phyloP scores from a whole-genome alignment of 2,888 invertebrate species.

The Drosophila borealis region DNA sequence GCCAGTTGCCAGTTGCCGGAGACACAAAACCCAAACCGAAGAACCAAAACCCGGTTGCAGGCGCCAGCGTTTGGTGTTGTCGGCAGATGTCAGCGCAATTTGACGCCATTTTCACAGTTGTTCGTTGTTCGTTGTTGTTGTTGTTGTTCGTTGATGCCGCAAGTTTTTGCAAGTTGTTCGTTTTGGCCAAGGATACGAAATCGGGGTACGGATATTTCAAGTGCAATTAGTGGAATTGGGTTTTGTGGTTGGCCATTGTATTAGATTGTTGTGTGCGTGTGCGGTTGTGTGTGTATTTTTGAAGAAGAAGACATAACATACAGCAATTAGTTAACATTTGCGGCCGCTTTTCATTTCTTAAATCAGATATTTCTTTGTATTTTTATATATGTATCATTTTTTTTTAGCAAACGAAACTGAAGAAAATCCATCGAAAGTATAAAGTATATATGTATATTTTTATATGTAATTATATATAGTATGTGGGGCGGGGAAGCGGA shows the following conservation, averaged over 20 bases:
- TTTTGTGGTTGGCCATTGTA: conserved; percentile 66
- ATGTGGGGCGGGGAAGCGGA: conserved; percentile 1
- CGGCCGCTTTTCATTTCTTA: conserved; percentile 17
- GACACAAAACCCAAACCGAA: conserved; percentile 16
- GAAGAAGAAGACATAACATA: conserved; percentile 55
- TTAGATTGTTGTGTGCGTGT: conserved; percentile 31
- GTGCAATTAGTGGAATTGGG: conserved; percentile 82
- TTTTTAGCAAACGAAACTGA: conserved; percentile 43
- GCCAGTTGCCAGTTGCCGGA: conserved; percentile 36
- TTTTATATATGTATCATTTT: conserved; percentile 4
- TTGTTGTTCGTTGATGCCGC: conserved; percentile 51
- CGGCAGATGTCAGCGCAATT: conserved; percentile 83
- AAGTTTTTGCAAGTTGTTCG: conserved; percentile 65
- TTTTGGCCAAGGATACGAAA: conserved; percentile 63
- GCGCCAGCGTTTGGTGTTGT: conserved; percentile 38
- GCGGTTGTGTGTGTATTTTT: conserved; percentile 25
- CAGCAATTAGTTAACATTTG: conserved; percentile 70
- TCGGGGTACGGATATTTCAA: conserved; percentile 71
- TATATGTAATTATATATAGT: background rate
- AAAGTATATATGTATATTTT: conserved; percentile 26
- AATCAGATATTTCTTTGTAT: conserved; percentile 22
- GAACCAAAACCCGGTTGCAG: conserved; percentile 19
- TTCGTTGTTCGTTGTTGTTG: conserved; percentile 27
- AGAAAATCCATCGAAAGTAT: conserved; percentile 58
- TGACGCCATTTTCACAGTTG: conserved; percentile 78